Conservation (phyloP, 2,888 invertebrate genomes). For the Orthonevra nobilis region DNA sequence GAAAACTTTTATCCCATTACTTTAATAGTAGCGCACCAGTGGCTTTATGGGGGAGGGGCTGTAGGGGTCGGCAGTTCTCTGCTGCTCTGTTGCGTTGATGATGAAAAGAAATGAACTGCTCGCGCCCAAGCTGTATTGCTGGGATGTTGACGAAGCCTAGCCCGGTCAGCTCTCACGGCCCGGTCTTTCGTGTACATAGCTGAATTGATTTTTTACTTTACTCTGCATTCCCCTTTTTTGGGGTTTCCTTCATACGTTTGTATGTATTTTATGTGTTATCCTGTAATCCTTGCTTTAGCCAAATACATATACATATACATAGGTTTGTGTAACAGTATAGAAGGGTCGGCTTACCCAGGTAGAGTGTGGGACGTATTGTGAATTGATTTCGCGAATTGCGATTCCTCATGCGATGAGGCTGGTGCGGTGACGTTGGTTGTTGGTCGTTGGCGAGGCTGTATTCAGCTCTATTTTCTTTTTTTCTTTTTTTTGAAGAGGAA, state of each 20-base stretch:
- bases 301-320: constrained; percentile 22
- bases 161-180: constrained; percentile 55
- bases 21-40: constrained; percentile 43
- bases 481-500: no score
- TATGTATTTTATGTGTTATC: constrained; percentile 11
- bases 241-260: constrained; percentile 14
- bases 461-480: no score
- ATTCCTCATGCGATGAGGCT: constrained; percentile 45
- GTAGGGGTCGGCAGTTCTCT: no score
- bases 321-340: no score
- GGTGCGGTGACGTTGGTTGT: constrained; percentile 20
- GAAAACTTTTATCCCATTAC: constrained; percentile 67
- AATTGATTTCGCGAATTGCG: constrained; percentile 63
- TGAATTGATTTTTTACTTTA: constrained; percentile 66
- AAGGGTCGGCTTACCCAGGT: no score
- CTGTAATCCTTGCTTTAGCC: constrained; percentile 51
- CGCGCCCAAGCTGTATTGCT: no score
- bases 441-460: constrained; percentile 2
- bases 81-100: constrained; percentile 29
- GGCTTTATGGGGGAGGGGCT: neutral
- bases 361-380: constrained; percentile 4
- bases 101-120: constrained; percentile 55
- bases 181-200: constrained; percentile 64
- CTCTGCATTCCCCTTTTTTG: constrained; percentile 9
- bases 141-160: constrained; percentile 33